phyloP scores from a whole-genome alignment of 2,797 vertebrate genomes.

The Cyclopterus lumpus region DNA sequence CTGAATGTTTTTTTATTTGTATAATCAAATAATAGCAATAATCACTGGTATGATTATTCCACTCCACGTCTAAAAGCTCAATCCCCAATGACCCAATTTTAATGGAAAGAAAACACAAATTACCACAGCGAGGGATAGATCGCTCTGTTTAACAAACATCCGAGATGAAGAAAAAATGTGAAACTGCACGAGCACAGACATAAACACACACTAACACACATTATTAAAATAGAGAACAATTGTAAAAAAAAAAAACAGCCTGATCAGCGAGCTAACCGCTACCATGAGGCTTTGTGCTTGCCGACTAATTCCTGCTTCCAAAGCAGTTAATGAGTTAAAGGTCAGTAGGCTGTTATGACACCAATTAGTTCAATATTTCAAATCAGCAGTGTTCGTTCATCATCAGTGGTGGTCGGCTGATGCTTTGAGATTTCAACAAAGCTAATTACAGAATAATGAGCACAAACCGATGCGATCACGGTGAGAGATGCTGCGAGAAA shows the following conservation, averaged over 20 bases:
- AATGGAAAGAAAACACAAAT: constrained; percentile 65
- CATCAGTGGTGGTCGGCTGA: constrained; percentile 41
- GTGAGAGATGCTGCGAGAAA: constrained; percentile 29
- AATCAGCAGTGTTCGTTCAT: constrained; percentile 65
- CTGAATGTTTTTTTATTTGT: constrained; percentile 62
- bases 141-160: constrained; percentile 46
- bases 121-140: constrained; percentile 43
- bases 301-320: constrained; percentile 56
- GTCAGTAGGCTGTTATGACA: constrained; percentile 74
- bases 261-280: constrained; percentile 60
- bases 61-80: constrained; percentile 48
- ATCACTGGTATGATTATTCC: constrained; percentile 53
- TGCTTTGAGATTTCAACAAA: constrained; percentile 56
- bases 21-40: constrained; percentile 71
- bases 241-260: constrained; percentile 46
- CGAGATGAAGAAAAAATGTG: constrained; percentile 41
- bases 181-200: constrained; percentile 19
- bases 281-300: constrained; percentile 42
- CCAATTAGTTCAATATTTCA: constrained; percentile 77
- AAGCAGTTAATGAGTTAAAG: constrained; percentile 74
- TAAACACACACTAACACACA: constrained; percentile 13
- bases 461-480: constrained; percentile 32
- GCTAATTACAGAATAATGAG: constrained; percentile 73
- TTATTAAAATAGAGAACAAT: constrained; percentile 54
- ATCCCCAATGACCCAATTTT: constrained; percentile 59